A percentile compares a stretch with the other conserved stretches of the same genome.
Evolutionary conservation across 2,113 vertebrate genomes (phyloP).

Genomic region (Albula goreensis): DNA sequence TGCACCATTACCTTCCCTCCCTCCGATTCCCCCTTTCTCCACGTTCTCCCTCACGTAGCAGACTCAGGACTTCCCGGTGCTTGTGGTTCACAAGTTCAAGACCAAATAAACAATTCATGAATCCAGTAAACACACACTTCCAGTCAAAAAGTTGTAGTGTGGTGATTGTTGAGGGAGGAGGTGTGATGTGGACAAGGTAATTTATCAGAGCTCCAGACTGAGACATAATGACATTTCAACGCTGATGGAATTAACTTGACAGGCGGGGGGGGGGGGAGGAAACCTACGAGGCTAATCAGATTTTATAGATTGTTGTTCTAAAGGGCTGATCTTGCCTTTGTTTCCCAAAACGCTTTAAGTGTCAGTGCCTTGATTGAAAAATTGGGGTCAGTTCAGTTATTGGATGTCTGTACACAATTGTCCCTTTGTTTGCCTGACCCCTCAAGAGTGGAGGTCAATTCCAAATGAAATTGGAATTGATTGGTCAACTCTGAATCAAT

Average conservation of each 20-base stretch:
- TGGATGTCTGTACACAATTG: slow-evolving; percentile 51
- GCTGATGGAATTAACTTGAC: slow-evolving; percentile 48
- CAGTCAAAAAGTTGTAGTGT: background rate
- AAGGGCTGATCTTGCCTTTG: slow-evolving; percentile 64
- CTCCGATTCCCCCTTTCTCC: slow-evolving; percentile 8
- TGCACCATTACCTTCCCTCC: background rate
- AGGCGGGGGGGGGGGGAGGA: slow-evolving; percentile 27
- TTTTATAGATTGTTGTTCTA: slow-evolving; percentile 63
- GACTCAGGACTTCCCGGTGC: background rate
- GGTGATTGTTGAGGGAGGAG: slow-evolving; percentile 31
- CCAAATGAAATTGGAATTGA: slow-evolving; percentile 71
- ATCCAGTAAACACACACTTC: slow-evolving; percentile 47
- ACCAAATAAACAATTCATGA: slow-evolving; percentile 63
- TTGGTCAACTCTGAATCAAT: slow-evolving; percentile 59
- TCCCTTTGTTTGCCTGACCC: slow-evolving; percentile 59
- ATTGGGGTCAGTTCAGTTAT: slow-evolving; percentile 56
- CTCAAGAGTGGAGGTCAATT: slow-evolving; percentile 57
- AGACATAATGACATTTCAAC: slow-evolving; percentile 51
- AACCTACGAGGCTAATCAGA: slow-evolving; percentile 61
- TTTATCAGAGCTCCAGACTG: slow-evolving; percentile 42
- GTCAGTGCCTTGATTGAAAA: slow-evolving; percentile 32
- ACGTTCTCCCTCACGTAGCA: background rate
- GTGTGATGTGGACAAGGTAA: slow-evolving; percentile 29
- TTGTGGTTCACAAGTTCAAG: slow-evolving; percentile 59
- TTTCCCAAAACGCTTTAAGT: slow-evolving; percentile 59